phyloP scores from a whole-genome alignment of 2,888 invertebrate species.

The Drosophila anceps region DNA sequence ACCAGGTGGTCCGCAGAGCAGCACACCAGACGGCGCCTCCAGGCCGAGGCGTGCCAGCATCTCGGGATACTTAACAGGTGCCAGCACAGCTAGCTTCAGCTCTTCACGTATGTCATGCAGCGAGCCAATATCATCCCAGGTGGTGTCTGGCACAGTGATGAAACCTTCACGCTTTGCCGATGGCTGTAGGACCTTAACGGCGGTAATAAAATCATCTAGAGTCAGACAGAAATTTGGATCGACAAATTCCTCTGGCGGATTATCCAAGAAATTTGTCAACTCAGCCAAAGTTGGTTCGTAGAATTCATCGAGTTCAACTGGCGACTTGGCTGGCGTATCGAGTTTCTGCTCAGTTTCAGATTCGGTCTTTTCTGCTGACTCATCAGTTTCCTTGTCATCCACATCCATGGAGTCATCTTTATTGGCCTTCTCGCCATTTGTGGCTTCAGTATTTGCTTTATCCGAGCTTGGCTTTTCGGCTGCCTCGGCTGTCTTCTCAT shows the following conservation, averaged over 20 bases:
- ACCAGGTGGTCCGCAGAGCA: slow-evolving; percentile 98
- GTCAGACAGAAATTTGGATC: slow-evolving; percentile 89
- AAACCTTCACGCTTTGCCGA: slow-evolving; percentile 98
- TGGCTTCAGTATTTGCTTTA: slow-evolving; percentile 7
- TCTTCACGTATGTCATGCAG: slow-evolving; percentile 94
- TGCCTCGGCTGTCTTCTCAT: not conserved
- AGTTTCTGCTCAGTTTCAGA: not conserved
- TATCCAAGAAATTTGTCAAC: slow-evolving; percentile 89
- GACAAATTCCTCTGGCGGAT: slow-evolving; percentile 88
- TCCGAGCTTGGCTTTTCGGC: slow-evolving; percentile 1
- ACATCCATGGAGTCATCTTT: slow-evolving; percentile 62
- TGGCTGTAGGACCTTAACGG: slow-evolving; percentile 94
- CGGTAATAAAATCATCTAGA: slow-evolving; percentile 91
- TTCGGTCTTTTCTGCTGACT: slow-evolving; percentile 16
- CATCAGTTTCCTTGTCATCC: slow-evolving; percentile 84
- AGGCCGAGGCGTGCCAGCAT: slow-evolving; percentile 92
- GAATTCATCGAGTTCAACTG: slow-evolving; percentile 39
- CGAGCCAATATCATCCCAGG: slow-evolving; percentile 98
- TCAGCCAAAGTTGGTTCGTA: slow-evolving; percentile 86
- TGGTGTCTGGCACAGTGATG: slow-evolving; percentile 98
- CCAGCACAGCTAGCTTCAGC: slow-evolving; percentile 95
- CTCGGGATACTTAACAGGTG: slow-evolving; percentile 95
- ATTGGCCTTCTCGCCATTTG: slow-evolving; percentile 34
- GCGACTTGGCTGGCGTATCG: slow-evolving; percentile 9
- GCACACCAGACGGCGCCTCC: slow-evolving; percentile 93